Base-by-base conservation (phyloP, 92 coral and sea anemone species). In the Actinostola sp. region DNA sequence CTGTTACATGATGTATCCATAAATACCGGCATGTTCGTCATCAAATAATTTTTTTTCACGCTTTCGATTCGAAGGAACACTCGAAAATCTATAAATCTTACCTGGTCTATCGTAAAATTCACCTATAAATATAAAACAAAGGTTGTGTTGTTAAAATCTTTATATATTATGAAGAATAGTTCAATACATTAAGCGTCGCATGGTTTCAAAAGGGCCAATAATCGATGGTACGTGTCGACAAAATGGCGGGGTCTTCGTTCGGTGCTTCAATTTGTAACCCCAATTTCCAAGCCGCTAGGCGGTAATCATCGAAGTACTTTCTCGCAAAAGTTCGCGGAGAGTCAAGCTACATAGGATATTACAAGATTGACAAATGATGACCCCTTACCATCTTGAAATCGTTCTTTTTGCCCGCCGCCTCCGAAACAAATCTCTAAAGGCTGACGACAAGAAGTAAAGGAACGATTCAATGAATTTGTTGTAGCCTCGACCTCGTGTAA, bases 61-160 rank as follows among this genome's bases (percentile, higher is more conserved):
- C 21, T 31, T n/a, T n/a, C n/a, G n/a, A n/a, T n/a, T 31, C 11
- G 39, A 44, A 13, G 16, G 13, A 9, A 16, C 11, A 39, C 54
- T 33, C 43, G 48, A 31, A 71, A 54, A 32, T 42, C 31, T 31
- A 60, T 0, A 6, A 46, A 35, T 13, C 96, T 81, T 77, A 93
- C 98, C 98, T 93, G 98, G 67, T 91, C 98, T 73, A 90, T 86
- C 73, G 98, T 93, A 71, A 93, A 93, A 86, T 93, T 93, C 92
- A 86, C 91, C 98, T 93, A 67, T 0, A 59, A 61, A 55, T 52
- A 36, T 50, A 63, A 54, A 31, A 42, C 65, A 61, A 34, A 66
- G 36, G 30, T 27, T 17, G 13, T 24, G 21, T 43, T 7, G 49
- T 36, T 29, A 36, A 30, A 57, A 19, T 1, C 11, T 4, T 11